Evolutionary conservation across 2,113 vertebrate genomes (phyloP), one percentile per base, ranked within the genome.

Genomic region (Gambusia affinis): DNA sequence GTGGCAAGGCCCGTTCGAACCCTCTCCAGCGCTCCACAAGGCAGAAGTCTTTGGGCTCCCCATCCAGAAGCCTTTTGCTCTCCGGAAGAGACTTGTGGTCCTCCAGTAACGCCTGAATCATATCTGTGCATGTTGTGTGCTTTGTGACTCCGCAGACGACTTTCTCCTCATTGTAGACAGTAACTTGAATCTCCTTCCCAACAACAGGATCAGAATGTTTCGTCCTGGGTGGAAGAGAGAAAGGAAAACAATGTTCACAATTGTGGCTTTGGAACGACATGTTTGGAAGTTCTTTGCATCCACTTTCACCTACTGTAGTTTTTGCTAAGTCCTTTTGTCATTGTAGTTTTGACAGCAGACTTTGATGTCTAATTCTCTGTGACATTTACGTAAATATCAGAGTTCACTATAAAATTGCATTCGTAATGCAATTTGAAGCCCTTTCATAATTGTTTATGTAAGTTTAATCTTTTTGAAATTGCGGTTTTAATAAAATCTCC

Each of bases 11-110:
- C 63, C 97, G 87, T 83, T 99, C 97, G 0, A 97, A 97, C 3
- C 96, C 97, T 85, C 96, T 97, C 97, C 97, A 99, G 78, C 95
- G 95, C 88, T 99, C 98, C 1, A 98, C 84, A 8, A 99, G 95
- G 83, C 96, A 97, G 86, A 98, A 99, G 82, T 98, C 97, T 70
- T 91, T 94, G 78, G 94, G 75, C 44, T 97, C 95, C 31, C 97
- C 97, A 57, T 95, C 92, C 19, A 98, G 94, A 31, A 95, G 92
- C 60, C 91, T 92, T 84, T 96, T 95, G 51, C 95, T 95, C 79
- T 96, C 96, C 28, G 95, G 95, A 0, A 92, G 73, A 14, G 92
- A 79, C 76, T 95, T 93, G 30, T 98, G 96, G 62, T 99, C 97
- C 22, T 98, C 96, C 72, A 99, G 95, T 67, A 99, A 88, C 0